These are phyloP conservation scores for Gopherus flavomarginatus DNA, from an alignment of 2,113 vertebrate species.

Conservation along the genomic window DNA sequence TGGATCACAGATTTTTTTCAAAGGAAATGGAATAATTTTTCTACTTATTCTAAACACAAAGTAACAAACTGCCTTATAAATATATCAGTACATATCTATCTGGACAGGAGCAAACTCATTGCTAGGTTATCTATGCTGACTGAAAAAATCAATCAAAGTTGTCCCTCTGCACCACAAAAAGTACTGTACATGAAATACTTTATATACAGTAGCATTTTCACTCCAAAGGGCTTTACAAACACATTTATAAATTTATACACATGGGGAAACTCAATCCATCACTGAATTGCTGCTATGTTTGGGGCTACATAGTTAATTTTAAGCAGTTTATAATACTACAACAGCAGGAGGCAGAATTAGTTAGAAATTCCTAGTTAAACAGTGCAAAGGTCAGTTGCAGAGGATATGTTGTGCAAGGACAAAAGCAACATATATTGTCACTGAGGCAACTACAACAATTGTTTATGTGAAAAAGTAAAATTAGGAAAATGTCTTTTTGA, in stretches of 20 bases:
- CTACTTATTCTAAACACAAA: not conserved
- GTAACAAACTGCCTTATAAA: not conserved
- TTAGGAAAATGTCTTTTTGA: not conserved
- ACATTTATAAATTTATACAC: not conserved
- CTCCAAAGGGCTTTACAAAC: not conserved
- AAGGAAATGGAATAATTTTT: not conserved
- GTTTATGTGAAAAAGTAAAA: not conserved
- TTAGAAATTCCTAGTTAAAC: not conserved
- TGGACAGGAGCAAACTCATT: not conserved
- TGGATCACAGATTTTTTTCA: constrained; percentile 13
- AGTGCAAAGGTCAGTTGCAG: not conserved
- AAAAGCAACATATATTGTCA: not conserved
- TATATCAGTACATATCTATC: not conserved
- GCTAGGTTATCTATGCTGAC: not conserved
- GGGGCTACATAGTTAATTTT: not conserved
- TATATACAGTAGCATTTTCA: not conserved
- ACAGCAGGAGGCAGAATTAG: not conserved
- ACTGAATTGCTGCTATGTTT: not conserved
- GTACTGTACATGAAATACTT: not conserved
- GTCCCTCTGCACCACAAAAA: not conserved
- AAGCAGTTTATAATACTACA: not conserved
- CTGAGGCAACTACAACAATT: not conserved
- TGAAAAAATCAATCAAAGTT: not conserved
- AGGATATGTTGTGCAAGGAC: not conserved
- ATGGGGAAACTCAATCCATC: not conserved